Evolutionary conservation across 2,797 vertebrate genomes (phyloP), one percentile per base, ranked within the genome.

Genomic region (Sebastes jordani): DNA sequence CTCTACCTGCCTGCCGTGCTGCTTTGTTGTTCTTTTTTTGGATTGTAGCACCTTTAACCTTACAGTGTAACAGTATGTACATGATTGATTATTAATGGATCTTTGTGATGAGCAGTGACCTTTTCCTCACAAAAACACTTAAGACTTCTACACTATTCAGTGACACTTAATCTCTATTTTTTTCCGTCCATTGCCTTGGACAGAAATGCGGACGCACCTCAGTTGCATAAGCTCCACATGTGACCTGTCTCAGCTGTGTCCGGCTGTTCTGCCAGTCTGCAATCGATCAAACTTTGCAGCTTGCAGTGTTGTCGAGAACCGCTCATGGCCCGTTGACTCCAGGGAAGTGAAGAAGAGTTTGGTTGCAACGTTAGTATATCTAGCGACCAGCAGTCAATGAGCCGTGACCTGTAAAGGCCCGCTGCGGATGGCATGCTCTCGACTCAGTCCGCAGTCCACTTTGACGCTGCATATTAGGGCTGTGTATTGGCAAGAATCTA

Each of bases 151-250:
- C 52, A 79, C 64, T 74, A 23, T 74, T 80, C 18, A 73, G 29
- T 29, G 70, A 71, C 70, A 58, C 27, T 63, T n/a, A 38, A 81
- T 54, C 72, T 61, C 20, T 62, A 2, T 66, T 64, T 78, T 52
- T 34, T 67, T 71, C 36, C 76, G 27, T 63, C 18, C 14, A 13
- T 13, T 36, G 23, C 59, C 36, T 32, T 13, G n/a, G 64, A 62
- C 67, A 63, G 67, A 72, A 68, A 73, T 58, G 13, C 11, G 1
- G 20, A 59, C 9, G 7, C 42, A 18, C 32, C 34, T 65, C 38
- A 56, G 46, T 29, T 23, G 29, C 49, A 23, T 23, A 5, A 56
- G 11, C 61, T 69, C 4, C 30, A 55, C 68, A 25, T 32, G 30
- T 69, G 77, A 56, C 59, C 54, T 27, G 22, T 59, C 25, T 30